Conservation (phyloP, 2,797 vertebrate genomes). For the Gambusia yucatana region DNA sequence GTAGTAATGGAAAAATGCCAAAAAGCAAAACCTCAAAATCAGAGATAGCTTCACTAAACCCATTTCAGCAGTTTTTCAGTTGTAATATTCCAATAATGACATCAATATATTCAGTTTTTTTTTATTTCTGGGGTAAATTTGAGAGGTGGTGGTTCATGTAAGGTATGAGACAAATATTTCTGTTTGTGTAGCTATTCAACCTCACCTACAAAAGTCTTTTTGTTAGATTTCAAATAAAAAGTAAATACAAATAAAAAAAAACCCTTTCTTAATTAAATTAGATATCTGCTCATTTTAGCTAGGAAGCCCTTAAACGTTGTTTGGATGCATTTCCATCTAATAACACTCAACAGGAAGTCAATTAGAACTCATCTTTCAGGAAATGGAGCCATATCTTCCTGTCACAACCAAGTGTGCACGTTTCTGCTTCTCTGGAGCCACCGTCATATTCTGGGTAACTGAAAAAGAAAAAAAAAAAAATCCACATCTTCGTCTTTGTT, state of each 20-base stretch:
- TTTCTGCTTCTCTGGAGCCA: conserved; percentile 79
- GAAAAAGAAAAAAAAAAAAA: not conserved
- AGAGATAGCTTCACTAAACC: not conserved
- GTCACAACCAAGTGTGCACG: conserved; percentile 77
- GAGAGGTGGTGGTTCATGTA: not conserved
- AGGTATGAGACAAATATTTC: not conserved
- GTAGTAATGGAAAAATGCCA: not conserved
- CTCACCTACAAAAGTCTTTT: not conserved
- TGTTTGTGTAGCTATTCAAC: not conserved
- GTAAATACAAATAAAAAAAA: not conserved
- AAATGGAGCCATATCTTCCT: conserved; percentile 83
- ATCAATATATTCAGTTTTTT: not conserved
- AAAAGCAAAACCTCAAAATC: not conserved
- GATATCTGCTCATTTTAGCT: not conserved
- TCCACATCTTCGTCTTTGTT: not conserved
- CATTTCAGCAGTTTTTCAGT: not conserved
- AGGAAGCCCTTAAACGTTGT: not conserved
- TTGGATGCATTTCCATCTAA: not conserved
- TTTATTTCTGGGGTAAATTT: not conserved
- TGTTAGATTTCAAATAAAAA: not conserved
- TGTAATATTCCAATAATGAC: not conserved
- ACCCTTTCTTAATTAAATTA: not conserved
- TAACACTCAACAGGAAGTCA: not conserved
- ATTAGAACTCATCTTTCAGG: conserved; percentile 63
- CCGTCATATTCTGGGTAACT: conserved; percentile 84